Base-by-base conservation (phyloP, 53 echinoderm and acorn worm species). In the Henricia sp. region DNA sequence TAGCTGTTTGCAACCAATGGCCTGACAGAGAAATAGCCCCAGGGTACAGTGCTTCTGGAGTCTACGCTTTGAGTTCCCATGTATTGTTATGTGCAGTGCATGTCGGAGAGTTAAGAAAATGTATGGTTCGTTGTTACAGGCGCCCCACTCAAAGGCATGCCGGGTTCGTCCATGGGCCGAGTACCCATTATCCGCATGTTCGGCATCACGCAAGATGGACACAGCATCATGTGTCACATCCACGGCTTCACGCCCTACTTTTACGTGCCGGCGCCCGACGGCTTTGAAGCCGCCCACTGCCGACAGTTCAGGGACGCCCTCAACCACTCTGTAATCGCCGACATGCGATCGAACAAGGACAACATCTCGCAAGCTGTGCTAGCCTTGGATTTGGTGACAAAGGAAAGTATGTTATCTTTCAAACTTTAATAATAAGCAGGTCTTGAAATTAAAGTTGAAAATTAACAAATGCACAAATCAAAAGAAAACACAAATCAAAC, bases 341-440 rank as follows among this genome's bases (percentile, higher is more conserved):
- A 92, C 82, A 89, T 97, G 94, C 86, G 91, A 37, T 87, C 84
- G 11, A 97, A 97, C 56, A 94, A 92, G 54, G 97, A 94, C 38
- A 93, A 91, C 60, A 42, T 97, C 41, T 82, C 94, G 0, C 90
- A 94, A 48, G 92, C 89, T 29, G 92, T 97, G 34, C 35, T 97
- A 25, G 97, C 94, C n/a, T 86, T 97, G 0, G 94, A 97, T 12
- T 54, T 88, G 3, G 59, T 88, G 21, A 88, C 74, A 21, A 97
- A 97, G 86, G 92, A 97, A 75, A 94, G 97, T 97, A 83, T 88
- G 96, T n/a, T n/a, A n/a, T n/a, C n/a, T n/a, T n/a, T n/a, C n/a
- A n/a, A n/a, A n/a, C n/a, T n/a, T n/a, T n/a, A n/a, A n/a, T n/a
- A n/a, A n/a, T n/a, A n/a, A n/a, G n/a, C n/a, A n/a, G n/a, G n/a